phyloP scores from a whole-genome alignment of 1,140 invertebrate species.

The Agrypnia vestita region DNA sequence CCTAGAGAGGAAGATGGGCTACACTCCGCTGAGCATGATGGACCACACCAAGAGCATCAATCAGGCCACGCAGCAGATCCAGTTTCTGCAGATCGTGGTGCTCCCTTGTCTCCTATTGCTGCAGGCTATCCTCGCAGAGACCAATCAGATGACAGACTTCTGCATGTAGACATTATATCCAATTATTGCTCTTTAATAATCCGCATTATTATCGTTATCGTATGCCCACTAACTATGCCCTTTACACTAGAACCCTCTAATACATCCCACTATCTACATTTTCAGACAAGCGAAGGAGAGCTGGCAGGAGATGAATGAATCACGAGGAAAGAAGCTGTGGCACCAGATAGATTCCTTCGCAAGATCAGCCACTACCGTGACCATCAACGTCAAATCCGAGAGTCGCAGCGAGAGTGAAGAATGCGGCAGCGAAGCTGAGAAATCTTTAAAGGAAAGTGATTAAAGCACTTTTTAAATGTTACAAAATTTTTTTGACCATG shows the following conservation, averaged over 20 bases:
- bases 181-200: too few species aligned
- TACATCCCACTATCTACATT: not conserved
- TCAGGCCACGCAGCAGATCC: conserved; percentile 74
- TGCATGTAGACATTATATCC: conserved; percentile 65
- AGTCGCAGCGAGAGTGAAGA: not conserved
- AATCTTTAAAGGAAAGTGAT: too few species aligned
- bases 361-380: not conserved
- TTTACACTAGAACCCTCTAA: too few species aligned
- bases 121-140: conserved; percentile 69
- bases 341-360: conserved; percentile 67
- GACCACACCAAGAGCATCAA: conserved; percentile 71
- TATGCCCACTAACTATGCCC: too few species aligned
- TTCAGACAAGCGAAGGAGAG: conserved; percentile 65
- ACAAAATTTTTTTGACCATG: not conserved
- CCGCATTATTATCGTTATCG: too few species aligned
- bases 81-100: conserved; percentile 74
- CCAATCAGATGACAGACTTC: conserved; percentile 64
- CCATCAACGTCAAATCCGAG: not conserved
- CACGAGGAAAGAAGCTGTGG: conserved; percentile 70
- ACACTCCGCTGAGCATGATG: conserved; percentile 74
- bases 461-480: not conserved
- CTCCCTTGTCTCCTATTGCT: conserved; percentile 72
- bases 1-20: conserved; percentile 72
- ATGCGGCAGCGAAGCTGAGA: too few species aligned
- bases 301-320: conserved; percentile 72